Evolutionary conservation across 2,797 vertebrate genomes (phyloP), one percentile per base, ranked within the genome.

Genomic region (Mormyrus proboscirostris): DNA sequence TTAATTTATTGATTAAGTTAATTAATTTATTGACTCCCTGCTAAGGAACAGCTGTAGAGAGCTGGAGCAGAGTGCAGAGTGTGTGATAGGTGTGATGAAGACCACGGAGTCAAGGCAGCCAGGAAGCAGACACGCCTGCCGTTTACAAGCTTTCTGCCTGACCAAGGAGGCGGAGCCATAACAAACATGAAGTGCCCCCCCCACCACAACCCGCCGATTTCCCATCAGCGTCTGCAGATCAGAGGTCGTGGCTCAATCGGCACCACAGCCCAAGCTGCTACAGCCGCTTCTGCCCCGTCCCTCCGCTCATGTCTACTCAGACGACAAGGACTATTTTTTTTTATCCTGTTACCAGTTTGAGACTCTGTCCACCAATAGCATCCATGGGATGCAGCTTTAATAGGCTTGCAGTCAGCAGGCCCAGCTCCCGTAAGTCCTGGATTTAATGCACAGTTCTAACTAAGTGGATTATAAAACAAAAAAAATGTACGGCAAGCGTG

Each of bases 371-470:
- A 90, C 88, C 62, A 69, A 33, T 33, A 62, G 44, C 22, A 85
- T 33, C 55, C 76, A 82, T 62, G 65, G 55, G 89, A 89, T 88
- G 88, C 69, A 49, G 89, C 90, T 90, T 90, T 88, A 89, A 91
- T 84, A 89, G 79, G 59, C 87, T 89, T 85, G 73, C 88, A 84
- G 53, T 90, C 87, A 88, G 57, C 65, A 50, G 57, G 89, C 87
- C 41, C 65, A 55, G 90, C 59, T 89, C 90, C 53, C 59, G 50
- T 25, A 89, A 91, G 87, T 86, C 41, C 29, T 69, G 38, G 59
- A 90, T 92, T 91, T 88, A 89, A 91, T 88, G 69, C 51, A 90
- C 88, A 88, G 89, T 82, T 90, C 88, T 89, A 88, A 90, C 25
- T 85, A 69, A 89, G 87, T 84, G 83, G 73, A 90, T 91, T 89